Base-by-base conservation (phyloP, 2,113 vertebrate species). In the Lepus americanus region DNA sequence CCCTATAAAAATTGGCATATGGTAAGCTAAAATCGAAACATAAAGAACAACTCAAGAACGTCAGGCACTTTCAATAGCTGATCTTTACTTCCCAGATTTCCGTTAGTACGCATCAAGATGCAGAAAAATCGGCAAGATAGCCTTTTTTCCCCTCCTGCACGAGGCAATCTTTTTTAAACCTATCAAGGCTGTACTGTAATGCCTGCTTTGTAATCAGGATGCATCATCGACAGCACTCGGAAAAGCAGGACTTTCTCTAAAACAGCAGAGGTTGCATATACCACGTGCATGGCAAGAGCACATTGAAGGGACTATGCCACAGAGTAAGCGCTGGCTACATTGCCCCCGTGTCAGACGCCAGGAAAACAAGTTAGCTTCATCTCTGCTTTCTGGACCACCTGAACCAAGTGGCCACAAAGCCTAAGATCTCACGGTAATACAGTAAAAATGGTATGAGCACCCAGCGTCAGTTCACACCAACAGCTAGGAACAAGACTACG, bases 21-120 rank as follows among this genome's bases (percentile, higher is more conserved):
- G 96, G 92, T 23, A 93, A 74, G 63, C 74, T 85, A 88, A 93
- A 72, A 90, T 6, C 55, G 73, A 95, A 79, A 92, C 23, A 69
- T 82, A 89, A 92, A 93, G 93, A 90, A 83, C 61, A 53, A 33
- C 22, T 78, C 69, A 66, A 77, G 70, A 96, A 95, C 16, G 44
- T 74, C 64, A 95, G 88, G 74, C 79, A 86, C 90, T 78, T 70
- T 92, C 82, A 83, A 89, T 31, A 86, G 74, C 2, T 55, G 31
- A 83, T 87, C 55, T 85, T 85, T 29, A 29, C 79, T 19, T 89
- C 59, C 86, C 51, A 2, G 19, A 19, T 77, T 95, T 92, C 81
- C 49, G 63, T 90, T 36, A 80, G 49, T 63, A 93, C 92, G 92
- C 39, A 55, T 29, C 76, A 95, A 93, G 84, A 94, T 44, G 89